Evolutionary conservation across 1,140 invertebrate species (phyloP), one percentile per base, ranked within the genome.

Genomic region (Drosophila nikananu): DNA sequence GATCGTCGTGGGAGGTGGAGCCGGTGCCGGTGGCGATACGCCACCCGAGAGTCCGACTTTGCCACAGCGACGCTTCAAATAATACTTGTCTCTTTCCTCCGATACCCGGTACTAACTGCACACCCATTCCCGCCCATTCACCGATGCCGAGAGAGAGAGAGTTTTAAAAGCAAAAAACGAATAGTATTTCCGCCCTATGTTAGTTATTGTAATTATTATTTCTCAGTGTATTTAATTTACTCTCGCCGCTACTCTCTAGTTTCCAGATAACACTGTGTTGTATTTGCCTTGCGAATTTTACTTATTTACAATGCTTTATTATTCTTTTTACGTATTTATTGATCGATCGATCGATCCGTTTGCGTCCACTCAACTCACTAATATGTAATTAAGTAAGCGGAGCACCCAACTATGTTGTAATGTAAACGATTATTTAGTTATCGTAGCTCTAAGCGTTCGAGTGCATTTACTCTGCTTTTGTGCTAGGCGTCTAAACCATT

Each of bases 31-130:
- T 0, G 79, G 91, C 9, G 80, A 77, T 41, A 94, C 94, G 41
- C 94, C 94, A 7, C 94, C 94, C 5, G 94, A 94, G 66, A 94
- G 94, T 91, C 94, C 94, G 5, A 93, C 94, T 48, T 80, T 93
- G 63, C 91, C 92, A 5, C 67, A 84, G 46, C 82, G 92, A 12
- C 89, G 89, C 61, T 89, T 93, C 41, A 93, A 93, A 83, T 93
- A 92, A 84, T 65, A 57, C 74, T 58, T 75, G 42, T 35, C 73
- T 27, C 61, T 67, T 48, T 73, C 48, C 30, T 66, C 48, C 54
- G 59, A 73, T 73, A 67, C 63, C 64, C 65, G 68, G 64, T 58
- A 64, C 66, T 63, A 78, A 79, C 76, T 80, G 52, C 59, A 83
- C 80, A 80, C 83, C 80, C 84, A 89, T 89, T 89, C 84, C 84